Evolutionary conservation across 2,113 vertebrate genomes (phyloP).

Genomic region (Nibea coibor): DNA sequence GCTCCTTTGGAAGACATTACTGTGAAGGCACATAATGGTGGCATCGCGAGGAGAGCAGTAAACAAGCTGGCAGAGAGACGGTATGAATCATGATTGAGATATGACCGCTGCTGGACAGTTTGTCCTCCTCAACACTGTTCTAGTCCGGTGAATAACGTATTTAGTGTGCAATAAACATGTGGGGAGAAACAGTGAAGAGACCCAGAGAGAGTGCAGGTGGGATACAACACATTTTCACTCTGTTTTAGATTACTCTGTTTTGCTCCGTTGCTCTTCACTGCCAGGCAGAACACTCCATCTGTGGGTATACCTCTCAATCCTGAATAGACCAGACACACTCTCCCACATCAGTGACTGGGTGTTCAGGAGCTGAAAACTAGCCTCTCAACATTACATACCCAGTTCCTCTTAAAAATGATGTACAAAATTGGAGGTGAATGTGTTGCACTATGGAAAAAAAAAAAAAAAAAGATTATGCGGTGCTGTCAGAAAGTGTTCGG

Average conservation of each 20-base stretch:
- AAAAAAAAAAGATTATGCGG: slow-evolving; percentile 1
- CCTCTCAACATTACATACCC: slow-evolving; percentile 17
- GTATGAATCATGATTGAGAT: slow-evolving; percentile 70
- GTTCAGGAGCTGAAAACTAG: slow-evolving; percentile 32
- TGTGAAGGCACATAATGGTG: slow-evolving; percentile 52
- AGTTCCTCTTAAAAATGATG: slow-evolving; percentile 15
- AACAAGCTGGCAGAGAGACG: slow-evolving; percentile 65
- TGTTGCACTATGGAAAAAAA: slow-evolving; percentile 11
- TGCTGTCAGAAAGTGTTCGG: slow-evolving; percentile 36
- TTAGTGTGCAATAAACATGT: slow-evolving; percentile 41
- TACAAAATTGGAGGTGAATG: slow-evolving; percentile 17
- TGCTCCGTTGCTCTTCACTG: slow-evolving; percentile 46
- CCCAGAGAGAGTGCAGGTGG: slow-evolving; percentile 32
- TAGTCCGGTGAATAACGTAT: slow-evolving; percentile 62
- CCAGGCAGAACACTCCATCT: slow-evolving; percentile 51
- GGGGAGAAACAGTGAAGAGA: neutral
- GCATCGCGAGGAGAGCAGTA: slow-evolving; percentile 59
- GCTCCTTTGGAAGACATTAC: slow-evolving; percentile 65
- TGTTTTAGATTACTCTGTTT: slow-evolving; percentile 47
- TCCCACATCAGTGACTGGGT: slow-evolving; percentile 46
- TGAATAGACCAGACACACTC: slow-evolving; percentile 51
- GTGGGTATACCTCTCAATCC: slow-evolving; percentile 41
- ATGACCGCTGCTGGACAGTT: slow-evolving; percentile 61
- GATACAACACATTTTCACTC: slow-evolving; percentile 26
- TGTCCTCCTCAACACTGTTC: slow-evolving; percentile 47